Percentiles rank a stretch among this genome's conserved stretches.
These are phyloP conservation scores for Acanthornis magna DNA, from an alignment of 2,797 vertebrate genomes.

Conservation along the genomic window DNA sequence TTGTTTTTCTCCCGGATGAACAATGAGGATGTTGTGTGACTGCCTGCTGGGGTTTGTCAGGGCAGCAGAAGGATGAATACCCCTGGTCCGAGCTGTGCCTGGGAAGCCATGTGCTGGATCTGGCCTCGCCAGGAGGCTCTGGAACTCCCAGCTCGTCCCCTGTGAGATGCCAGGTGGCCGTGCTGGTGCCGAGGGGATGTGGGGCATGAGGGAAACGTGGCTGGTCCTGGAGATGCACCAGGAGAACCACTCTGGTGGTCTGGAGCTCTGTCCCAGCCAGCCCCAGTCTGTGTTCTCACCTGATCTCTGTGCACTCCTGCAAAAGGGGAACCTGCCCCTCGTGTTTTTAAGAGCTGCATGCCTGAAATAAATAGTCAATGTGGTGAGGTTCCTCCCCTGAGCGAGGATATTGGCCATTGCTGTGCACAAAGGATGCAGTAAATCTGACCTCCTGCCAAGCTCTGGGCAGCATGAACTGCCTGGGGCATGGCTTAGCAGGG, in stretches of 20 bases:
- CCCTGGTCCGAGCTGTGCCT: neutral
- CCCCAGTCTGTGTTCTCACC: neutral
- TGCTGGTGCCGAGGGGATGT: neutral
- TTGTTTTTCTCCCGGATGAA: neutral
- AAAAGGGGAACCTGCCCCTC: neutral
- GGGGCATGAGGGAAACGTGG: fast-evolving
- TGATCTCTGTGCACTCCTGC: neutral
- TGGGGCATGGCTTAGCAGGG: neutral
- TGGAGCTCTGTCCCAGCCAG: neutral
- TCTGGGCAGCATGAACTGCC: neutral
- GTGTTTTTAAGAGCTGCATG: neutral
- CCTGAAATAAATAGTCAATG: neutral
- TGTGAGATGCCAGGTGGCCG: neutral
- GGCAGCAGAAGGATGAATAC: neutral
- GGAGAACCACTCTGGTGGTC: neutral
- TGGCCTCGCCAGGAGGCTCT: neutral
- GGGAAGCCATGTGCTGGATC: neutral
- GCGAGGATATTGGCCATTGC: neutral
- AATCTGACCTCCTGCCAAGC: neutral
- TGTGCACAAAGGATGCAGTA: neutral
- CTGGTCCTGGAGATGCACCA: neutral
- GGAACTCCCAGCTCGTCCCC: neutral
- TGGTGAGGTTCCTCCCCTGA: neutral
- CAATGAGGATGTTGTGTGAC: constrained; percentile 14
- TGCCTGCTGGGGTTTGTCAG: constrained; percentile 19